Percentiles rank a stretch among this genome's conserved stretches.
These are phyloP conservation scores for Vandiemenella viatica DNA, from an alignment of 2,888 invertebrate species.

Conservation along the genomic window DNA sequence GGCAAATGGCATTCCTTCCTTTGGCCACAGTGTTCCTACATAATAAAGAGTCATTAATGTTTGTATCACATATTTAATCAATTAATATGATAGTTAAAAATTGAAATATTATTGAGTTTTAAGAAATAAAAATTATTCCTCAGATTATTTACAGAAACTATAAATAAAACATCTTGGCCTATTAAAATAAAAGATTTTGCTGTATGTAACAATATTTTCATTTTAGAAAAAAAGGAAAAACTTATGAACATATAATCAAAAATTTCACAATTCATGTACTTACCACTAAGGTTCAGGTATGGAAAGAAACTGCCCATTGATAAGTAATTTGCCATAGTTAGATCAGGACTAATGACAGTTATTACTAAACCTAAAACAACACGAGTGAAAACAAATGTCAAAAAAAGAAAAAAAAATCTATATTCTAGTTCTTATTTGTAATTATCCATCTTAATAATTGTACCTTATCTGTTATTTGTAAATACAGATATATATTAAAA, in stretches of 20 bases:
- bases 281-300: conserved; percentile 72
- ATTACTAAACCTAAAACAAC: conserved; percentile 53
- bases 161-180: neutral
- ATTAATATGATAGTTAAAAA: conserved; percentile 2
- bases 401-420: no score
- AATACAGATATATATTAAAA: no score
- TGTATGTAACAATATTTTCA: no score
- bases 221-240: no score
- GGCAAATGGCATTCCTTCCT: conserved; percentile 44
- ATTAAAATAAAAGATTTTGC: neutral
- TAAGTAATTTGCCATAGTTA: conserved; percentile 68
- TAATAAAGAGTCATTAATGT: conserved; percentile 12
- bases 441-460: no score
- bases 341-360: conserved; percentile 61
- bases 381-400: neutral
- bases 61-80: neutral
- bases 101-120: neutral
- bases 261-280: conserved; percentile 28
- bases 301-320: conserved; percentile 83
- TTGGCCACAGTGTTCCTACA: conserved; percentile 51
- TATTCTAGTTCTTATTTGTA: no score
- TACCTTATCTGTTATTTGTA: no score
- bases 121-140: neutral
- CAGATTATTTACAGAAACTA: neutral
- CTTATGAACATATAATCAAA: no score